A percentile compares a stretch with the other conserved stretches of the same genome.
phyloP scores from a whole-genome alignment of 2,888 invertebrate genomes.

The Agrotis ipsilon region DNA sequence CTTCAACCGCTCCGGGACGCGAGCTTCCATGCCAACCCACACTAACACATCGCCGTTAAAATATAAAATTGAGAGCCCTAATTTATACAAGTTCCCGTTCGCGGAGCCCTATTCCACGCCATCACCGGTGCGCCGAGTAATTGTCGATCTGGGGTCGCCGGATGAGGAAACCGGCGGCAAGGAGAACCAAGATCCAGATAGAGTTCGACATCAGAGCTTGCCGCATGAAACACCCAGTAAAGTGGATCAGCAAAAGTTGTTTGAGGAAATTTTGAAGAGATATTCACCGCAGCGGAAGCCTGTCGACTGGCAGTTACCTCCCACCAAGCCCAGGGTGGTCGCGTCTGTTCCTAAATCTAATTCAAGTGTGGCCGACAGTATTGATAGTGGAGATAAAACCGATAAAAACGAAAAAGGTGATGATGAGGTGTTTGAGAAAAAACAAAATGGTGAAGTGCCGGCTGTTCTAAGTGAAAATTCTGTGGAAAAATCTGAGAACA shows the following conservation, averaged over 20 bases:
- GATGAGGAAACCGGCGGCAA: constrained; percentile 77
- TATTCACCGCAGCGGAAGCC: constrained; percentile 88
- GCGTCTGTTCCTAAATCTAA: constrained; percentile 86
- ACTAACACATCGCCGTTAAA: constrained; percentile 78
- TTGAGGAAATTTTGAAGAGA: constrained; percentile 86
- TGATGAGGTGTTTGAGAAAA: constrained; percentile 83
- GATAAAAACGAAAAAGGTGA: constrained; percentile 74
- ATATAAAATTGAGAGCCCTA: constrained; percentile 88
- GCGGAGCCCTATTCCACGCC: constrained; percentile 89
- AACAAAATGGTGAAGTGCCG: constrained; percentile 66
- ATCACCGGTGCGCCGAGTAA: constrained; percentile 81
- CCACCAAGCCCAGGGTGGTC: constrained; percentile 86
- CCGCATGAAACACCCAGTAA: constrained; percentile 77
- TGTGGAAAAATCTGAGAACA: constrained; percentile 56
- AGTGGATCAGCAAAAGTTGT: constrained; percentile 85
- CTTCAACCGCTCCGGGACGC: constrained; percentile 81
- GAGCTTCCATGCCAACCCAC: constrained; percentile 84
- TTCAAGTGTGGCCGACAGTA: constrained; percentile 79
- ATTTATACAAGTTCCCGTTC: constrained; percentile 88
- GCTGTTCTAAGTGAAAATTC: constrained; percentile 57
- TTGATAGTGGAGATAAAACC: constrained; percentile 75
- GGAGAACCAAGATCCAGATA: constrained; percentile 82
- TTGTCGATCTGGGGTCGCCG: constrained; percentile 79
- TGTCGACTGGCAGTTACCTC: constrained; percentile 86
- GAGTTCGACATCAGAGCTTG: constrained; percentile 78